Evolutionary conservation across 2,113 vertebrate species (phyloP), one percentile per base, ranked within the genome.

Genomic region (Polypterus bichir): DNA sequence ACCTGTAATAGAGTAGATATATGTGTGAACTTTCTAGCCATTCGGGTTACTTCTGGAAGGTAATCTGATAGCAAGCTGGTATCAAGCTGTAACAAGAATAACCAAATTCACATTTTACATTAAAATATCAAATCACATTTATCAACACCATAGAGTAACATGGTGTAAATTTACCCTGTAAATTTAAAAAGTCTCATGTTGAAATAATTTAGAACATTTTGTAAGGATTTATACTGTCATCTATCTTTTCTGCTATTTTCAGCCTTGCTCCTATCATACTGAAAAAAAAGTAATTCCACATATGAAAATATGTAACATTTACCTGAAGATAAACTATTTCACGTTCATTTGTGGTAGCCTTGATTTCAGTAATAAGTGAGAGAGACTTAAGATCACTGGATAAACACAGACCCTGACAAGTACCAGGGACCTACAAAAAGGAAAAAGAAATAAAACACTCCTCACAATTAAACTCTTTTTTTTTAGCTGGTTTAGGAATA

Each of bases 21-120:
- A 70, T 98, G 94, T 62, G 95, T 98, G 76, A 99, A 99, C 72
- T 97, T 99, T 61, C 92, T 84, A 5, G 96, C 93, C 96, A 98
- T 98, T 67, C 91, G 87, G 62, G 95, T 97, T 49, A 99, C 87
- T 74, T 98, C 95, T 5, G 93, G 91, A 64, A 98, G 84, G 73
- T 89, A 97, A 69, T 88, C 87, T 2, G 93, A 94, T 53, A 99
- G 74, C 0, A 98, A 78, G n/a, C 89, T 85, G 1, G 93, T 97
- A 82, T 99, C 91, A 67, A 98, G 72, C 96, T 99, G 46, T 7
- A 75, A 72, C 58, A 79, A 52, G 4, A 68, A 48, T 46, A 49
- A 27, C 27, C 27, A 2, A 27, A 27, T 1, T 27, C 27, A 27
- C 27, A 27, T 27, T 27, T 27, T 27, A 27, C 27, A 27, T 27